Evolutionary conservation across 2,888 invertebrate species (phyloP), one percentile per base, ranked within the genome.

Genomic region (Plemyria rubiginata): DNA sequence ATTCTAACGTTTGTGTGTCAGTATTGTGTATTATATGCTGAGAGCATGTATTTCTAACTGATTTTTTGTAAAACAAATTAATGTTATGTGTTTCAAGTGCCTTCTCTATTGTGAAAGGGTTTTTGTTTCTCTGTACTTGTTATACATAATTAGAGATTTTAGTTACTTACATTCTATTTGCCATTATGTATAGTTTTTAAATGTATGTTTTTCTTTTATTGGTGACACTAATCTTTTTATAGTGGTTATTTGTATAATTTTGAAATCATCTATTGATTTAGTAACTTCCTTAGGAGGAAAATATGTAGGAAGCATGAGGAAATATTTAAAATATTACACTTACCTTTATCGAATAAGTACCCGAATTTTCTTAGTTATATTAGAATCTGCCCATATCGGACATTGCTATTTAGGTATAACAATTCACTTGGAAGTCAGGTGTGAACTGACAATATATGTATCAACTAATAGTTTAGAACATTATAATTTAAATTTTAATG

Each of bases 11-110:
- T 73, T 74, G 55, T 61, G 75, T 76, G 16, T 5, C 82, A 83
- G 80, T 83, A 80, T 82, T 83, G 71, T 76, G 61, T 71, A 65
- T 67, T 62, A 67, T 56, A 66, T 70, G 70, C 70, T 65, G 59
- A 46, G 61, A 67, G 59, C 66, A 63, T 62, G 52, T 53, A 59
- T 64, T 67, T 63, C 43, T 54, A 67, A 54, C 43, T 50, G 49
- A 8, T 28, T 59, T 49, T 49, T 13, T 50, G 41, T 60, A 45
- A 15, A 32, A 22, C 54, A 60, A 51, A 4, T 58, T n/a, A 54
- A 49, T 58, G 60, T 54, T 50, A 22, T 50, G 32, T 50, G 32
- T 54, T 41, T 46, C 48, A 55, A 57, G 50, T 53, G 61, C 59
- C 59, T 60, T 60, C 45, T 60, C 56, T 62, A 61, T 45, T 50